phyloP scores from a whole-genome alignment of 2,113 vertebrate genomes.

The Microtus montanus region DNA sequence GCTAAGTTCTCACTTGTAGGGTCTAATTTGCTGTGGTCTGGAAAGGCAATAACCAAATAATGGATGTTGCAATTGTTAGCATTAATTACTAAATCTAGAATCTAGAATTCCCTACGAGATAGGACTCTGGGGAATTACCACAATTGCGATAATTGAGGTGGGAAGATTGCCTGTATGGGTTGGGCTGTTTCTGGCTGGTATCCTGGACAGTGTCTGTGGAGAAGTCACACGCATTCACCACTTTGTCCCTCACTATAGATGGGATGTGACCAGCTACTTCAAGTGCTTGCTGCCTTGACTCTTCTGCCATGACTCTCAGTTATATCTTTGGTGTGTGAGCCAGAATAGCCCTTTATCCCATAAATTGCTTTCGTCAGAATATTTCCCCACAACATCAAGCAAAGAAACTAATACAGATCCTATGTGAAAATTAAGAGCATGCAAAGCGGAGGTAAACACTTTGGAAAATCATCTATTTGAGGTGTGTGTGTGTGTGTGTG shows the following conservation, averaged over 20 bases:
- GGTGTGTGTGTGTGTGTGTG: background rate
- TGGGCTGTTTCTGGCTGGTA: background rate
- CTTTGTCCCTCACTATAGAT: too few relatives aligned
- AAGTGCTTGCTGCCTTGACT: background rate
- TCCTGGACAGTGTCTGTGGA: background rate
- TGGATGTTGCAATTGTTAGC: background rate
- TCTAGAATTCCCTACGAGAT: background rate
- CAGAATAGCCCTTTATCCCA: background rate
- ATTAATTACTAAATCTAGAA: background rate
- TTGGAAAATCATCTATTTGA: background rate
- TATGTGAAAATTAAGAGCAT: background rate
- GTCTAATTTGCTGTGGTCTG: background rate
- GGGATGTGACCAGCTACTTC: background rate
- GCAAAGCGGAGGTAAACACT: background rate
- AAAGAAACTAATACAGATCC: background rate
- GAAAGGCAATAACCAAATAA: background rate
- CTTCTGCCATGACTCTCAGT: background rate
- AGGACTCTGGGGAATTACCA: background rate
- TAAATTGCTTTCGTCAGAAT: background rate
- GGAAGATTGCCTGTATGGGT: background rate
- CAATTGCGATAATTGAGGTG: background rate
- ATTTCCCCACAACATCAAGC: background rate
- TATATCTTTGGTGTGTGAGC: background rate
- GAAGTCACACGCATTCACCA: background rate
- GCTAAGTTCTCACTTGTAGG: background rate